Percentiles rank a stretch among this genome's conserved stretches.
Conservation (phyloP, 2,797 vertebrate species). For the Gadopsis bispinosus region DNA sequence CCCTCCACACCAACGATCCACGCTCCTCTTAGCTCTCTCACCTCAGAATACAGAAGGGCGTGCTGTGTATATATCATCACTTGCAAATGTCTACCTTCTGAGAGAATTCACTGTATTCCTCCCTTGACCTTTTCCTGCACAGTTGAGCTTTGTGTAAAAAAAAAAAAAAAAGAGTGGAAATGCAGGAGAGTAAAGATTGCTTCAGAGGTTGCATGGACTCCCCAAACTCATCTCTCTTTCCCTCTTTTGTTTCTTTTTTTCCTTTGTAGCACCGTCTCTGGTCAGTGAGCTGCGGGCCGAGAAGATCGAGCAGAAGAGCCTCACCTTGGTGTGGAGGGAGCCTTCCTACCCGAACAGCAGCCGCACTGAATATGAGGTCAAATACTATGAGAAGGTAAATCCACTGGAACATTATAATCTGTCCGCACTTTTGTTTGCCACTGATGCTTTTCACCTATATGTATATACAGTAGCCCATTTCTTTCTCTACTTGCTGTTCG, state of each 20-base stretch:
- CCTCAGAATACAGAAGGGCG: background rate
- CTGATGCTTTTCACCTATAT: background rate
- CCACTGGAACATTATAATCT: background rate
- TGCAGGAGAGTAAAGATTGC: background rate
- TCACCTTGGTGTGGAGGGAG: slow-evolving; percentile 92
- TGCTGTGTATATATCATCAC: background rate
- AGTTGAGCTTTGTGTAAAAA: slow-evolving; percentile 15
- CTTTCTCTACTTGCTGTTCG: background rate
- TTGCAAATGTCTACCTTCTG: background rate
- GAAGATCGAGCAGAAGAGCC: slow-evolving; percentile 91
- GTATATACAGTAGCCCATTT: background rate
- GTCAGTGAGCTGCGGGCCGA: slow-evolving; percentile 89
- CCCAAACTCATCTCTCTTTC: slow-evolving; percentile 23
- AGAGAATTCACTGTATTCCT: background rate
- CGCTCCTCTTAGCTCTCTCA: background rate
- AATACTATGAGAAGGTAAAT: slow-evolving; percentile 95
- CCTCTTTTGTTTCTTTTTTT: slow-evolving; percentile 4
- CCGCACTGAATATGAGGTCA: slow-evolving; percentile 92
- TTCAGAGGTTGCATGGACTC: slow-evolving; percentile 1
- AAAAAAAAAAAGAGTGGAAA: slow-evolving; percentile 8
- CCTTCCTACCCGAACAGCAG: slow-evolving; percentile 85
- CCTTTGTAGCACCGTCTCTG: slow-evolving; percentile 82
- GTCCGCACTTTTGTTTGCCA: background rate
- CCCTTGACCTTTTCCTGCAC: slow-evolving; percentile 17
- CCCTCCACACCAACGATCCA: background rate